phyloP scores from a whole-genome alignment of 2,113 vertebrate genomes.

The Lonchura striata region DNA sequence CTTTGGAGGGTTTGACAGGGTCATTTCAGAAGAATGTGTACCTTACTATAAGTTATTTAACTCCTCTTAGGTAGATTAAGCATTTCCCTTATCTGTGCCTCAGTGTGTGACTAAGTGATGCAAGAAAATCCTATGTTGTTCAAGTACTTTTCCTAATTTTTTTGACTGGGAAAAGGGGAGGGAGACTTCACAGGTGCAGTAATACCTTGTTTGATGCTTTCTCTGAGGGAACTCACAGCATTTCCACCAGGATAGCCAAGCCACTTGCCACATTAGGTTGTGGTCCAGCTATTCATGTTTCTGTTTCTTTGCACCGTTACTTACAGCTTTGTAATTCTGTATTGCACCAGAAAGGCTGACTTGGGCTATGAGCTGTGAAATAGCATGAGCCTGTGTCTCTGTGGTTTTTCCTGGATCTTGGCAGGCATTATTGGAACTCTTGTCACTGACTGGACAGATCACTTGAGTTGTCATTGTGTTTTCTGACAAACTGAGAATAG shows the following conservation, averaged over 20 bases:
- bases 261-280: background rate
- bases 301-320: background rate
- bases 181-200: background rate
- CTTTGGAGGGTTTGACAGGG: background rate
- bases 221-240: background rate
- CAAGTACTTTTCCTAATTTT: background rate
- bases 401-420: background rate
- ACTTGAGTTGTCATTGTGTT: background rate
- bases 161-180: background rate
- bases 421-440: background rate
- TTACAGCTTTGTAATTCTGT: background rate
- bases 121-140: background rate
- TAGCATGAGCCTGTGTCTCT: background rate
- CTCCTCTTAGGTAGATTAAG: background rate
- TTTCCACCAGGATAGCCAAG: background rate
- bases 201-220: background rate
- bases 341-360: background rate
- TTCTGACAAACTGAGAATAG: background rate
- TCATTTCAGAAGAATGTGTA: background rate
- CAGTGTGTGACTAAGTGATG: background rate
- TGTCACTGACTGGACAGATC: background rate
- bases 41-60: background rate
- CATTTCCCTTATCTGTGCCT: background rate
- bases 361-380: background rate
- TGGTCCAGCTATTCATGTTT: background rate